Percentiles rank a stretch among this genome's conserved stretches.
Conservation (phyloP, 1,140 invertebrate genomes). For the Anoplophora glabripennis region DNA sequence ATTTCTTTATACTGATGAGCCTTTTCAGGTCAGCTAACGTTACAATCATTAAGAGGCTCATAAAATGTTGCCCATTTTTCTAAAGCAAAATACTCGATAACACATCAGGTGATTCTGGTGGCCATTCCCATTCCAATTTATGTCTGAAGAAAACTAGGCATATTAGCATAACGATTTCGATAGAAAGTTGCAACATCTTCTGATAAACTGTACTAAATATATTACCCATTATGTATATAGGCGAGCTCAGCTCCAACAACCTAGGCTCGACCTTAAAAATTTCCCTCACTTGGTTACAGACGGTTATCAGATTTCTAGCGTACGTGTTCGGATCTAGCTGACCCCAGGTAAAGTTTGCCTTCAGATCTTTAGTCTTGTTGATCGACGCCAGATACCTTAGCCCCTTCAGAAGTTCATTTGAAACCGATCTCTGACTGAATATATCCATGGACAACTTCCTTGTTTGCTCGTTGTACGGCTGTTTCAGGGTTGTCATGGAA, state of each 20-base stretch:
- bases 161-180: no score
- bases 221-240: constrained; percentile 45
- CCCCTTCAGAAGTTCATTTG: constrained; percentile 40
- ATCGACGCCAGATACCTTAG: constrained; percentile 34
- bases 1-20: no score
- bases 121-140: no score
- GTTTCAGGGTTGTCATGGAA: constrained; percentile 24
- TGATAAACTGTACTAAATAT: constrained; percentile 38
- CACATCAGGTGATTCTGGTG: no score
- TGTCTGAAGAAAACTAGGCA: no score
- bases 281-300: constrained; percentile 40
- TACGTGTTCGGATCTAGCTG: constrained; percentile 29
- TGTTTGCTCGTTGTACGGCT: constrained; percentile 23
- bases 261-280: constrained; percentile 48
- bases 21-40: no score
- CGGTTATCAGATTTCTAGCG: constrained; percentile 30
- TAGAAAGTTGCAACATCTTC: no score
- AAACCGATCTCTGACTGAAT: constrained; percentile 38
- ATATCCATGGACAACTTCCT: constrained; percentile 35
- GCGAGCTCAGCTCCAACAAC: constrained; percentile 47
- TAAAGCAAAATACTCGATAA: no score
- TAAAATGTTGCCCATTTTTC: no score
- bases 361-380: constrained; percentile 33
- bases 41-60: no score
- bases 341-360: constrained; percentile 35